Base-by-base conservation (phyloP, 2,888 invertebrate genomes). In the Malthinus seriepunctatus region DNA sequence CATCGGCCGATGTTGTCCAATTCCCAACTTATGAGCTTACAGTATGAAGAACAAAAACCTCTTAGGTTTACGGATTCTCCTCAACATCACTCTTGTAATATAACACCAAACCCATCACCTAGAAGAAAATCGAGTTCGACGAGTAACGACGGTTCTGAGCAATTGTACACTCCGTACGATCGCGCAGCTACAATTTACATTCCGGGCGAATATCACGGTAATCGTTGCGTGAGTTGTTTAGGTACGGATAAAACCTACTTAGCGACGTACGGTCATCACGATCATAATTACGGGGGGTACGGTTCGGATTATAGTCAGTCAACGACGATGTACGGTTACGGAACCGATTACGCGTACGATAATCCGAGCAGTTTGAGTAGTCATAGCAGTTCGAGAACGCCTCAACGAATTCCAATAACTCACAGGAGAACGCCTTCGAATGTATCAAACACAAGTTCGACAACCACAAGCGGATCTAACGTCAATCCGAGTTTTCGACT, bases 341-440 rank as follows among this genome's bases (percentile, higher is more conserved):
- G 74, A 3, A 79, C 78, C 11, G 79, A 79, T 66, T 83, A 84
- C 64, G 82, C 83, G 3, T 85, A 84, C 65, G 85, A 84, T 71
- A 85, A 84, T 74, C 82, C 81, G 1, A 84, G 82, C 69, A 80
- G 80, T 64, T 77, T 78, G 62, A 73, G 80, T 63, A 76, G 75
- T 64, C 75, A 76, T 53, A 78, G 77, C 63, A 77, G 78, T 8
- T 72, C 77, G 2, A 70, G 78, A 52, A 79, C 78, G 3, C 78
- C 79, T 10, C 80, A 79, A 63, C 75, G 81, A 68, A 71, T 79
- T 55, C 68, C 77, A 6, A 51, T 70, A n/a, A 77, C 82, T 0
- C 94, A 93, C 76, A 84, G 89, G 66, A 83, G 93, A 55, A 91
- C 91, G 0, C 88, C 90, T 0, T 91, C 92, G 0, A 90, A 90